phyloP scores from a whole-genome alignment of 2,113 vertebrate genomes.

The Chaetura pelagica region DNA sequence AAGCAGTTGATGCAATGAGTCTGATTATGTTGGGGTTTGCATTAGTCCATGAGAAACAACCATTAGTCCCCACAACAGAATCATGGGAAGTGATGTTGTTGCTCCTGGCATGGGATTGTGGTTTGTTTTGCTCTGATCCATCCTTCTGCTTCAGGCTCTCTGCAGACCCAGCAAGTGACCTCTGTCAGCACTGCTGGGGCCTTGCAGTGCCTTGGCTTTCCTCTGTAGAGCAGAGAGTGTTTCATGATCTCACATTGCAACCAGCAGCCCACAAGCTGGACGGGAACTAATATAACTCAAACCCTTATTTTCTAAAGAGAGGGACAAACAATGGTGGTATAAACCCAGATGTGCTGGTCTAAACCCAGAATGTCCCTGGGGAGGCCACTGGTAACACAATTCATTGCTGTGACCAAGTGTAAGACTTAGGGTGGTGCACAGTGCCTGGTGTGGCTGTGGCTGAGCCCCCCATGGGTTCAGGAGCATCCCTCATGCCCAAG shows the following conservation, averaged over 20 bases:
- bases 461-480: rapidly evolving
- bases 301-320: background rate
- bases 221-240: background rate
- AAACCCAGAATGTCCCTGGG: background rate
- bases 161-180: background rate
- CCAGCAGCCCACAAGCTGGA: rapidly evolving
- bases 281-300: background rate
- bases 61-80: background rate
- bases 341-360: background rate
- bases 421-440: rapidly evolving
- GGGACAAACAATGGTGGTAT: background rate
- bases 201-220: background rate
- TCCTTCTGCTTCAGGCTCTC: background rate
- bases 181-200: background rate
- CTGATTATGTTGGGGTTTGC: background rate
- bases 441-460: background rate
- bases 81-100: background rate
- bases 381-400: background rate
- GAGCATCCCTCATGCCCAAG: rapidly evolving
- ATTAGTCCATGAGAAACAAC: rapidly evolving
- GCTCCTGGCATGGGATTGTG: background rate
- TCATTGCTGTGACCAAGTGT: background rate
- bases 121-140: background rate
- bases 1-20: background rate
- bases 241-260: background rate